Percentiles rank a stretch among this genome's conserved stretches.
Evolutionary conservation across 2,888 invertebrate genomes (phyloP).

Genomic region (Erebia epiphron): DNA sequence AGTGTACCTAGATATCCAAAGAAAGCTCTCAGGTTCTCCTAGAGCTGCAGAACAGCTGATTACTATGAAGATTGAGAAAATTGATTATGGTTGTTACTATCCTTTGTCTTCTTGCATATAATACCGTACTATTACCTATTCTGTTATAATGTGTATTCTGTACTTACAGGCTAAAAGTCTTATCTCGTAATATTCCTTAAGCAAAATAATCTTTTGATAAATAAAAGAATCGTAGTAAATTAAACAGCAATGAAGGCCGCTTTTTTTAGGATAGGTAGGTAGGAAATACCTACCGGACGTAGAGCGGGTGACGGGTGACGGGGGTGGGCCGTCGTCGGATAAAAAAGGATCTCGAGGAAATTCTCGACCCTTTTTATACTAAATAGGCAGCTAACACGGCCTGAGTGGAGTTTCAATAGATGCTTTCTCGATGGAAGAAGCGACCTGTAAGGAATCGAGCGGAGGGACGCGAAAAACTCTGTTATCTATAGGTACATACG

Average conservation of each 20-base stretch:
- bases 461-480: conserved; percentile 64
- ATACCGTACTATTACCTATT: no score
- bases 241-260: background rate
- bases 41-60: no score
- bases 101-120: no score
- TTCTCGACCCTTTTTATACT: conserved; percentile 83
- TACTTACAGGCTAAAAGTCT: no score
- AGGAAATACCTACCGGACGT: conserved; percentile 20
- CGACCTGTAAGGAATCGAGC: conserved; percentile 80
- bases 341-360: conserved; percentile 79
- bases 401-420: conserved; percentile 83
- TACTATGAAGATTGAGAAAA: no score
- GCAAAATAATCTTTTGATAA: background rate
- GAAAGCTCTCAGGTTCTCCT: no score
- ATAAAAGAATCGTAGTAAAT: background rate
- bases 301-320: conserved; percentile 40
- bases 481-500: conserved; percentile 57
- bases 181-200: no score
- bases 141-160: no score
- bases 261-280: background rate
- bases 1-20: no score
- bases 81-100: no score
- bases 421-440: conserved; percentile 80
- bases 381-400: conserved; percentile 83
- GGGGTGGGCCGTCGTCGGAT: conserved; percentile 66